Evolutionary conservation across 1,140 invertebrate genomes (phyloP).

Genomic region (Zaprionus inermis): DNA sequence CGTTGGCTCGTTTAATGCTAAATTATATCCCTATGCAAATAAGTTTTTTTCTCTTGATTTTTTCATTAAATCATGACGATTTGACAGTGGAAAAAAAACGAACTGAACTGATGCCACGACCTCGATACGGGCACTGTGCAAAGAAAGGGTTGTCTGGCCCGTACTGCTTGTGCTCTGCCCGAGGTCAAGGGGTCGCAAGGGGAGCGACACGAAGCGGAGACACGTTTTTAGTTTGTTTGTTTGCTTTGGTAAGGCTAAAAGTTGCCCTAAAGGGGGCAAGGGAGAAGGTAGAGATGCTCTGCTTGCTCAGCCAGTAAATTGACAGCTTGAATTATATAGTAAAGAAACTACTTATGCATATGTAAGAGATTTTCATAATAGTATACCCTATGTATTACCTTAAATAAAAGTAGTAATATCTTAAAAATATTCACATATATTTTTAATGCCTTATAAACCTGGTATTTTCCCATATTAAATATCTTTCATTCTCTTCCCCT

Average conservation of each 20-base stretch:
- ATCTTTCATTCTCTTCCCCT: neutral
- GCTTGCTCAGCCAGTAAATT: neutral
- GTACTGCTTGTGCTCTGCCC: conserved; percentile 15
- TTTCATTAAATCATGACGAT: conserved; percentile 83
- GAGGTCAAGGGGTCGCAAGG: conserved; percentile 2
- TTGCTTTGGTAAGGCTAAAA: conserved; percentile 29
- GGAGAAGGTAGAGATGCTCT: conserved; percentile 7
- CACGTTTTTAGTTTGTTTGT: conserved; percentile 70
- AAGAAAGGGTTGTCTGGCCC: conserved; percentile 53
- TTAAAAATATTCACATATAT: too few relatives aligned
- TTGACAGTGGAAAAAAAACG: conserved; percentile 54
- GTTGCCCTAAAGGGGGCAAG: conserved; percentile 25
- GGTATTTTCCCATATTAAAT: neutral
- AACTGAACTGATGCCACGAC: conserved; percentile 30
- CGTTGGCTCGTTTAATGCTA: conserved; percentile 75
- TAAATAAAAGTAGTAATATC: too few relatives aligned
- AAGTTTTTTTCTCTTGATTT: conserved; percentile 79
- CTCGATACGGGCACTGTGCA: conserved; percentile 55
- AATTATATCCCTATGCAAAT: conserved; percentile 82
- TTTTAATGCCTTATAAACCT: neutral
- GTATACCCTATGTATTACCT: too few relatives aligned
- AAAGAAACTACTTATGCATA: neutral
- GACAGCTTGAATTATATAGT: neutral
- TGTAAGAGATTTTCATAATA: too few relatives aligned
- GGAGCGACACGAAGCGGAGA: conserved; percentile 12